These are phyloP conservation scores for Pogonocichla stellata DNA, from an alignment of 2,113 vertebrate species.

Conservation along the genomic window DNA sequence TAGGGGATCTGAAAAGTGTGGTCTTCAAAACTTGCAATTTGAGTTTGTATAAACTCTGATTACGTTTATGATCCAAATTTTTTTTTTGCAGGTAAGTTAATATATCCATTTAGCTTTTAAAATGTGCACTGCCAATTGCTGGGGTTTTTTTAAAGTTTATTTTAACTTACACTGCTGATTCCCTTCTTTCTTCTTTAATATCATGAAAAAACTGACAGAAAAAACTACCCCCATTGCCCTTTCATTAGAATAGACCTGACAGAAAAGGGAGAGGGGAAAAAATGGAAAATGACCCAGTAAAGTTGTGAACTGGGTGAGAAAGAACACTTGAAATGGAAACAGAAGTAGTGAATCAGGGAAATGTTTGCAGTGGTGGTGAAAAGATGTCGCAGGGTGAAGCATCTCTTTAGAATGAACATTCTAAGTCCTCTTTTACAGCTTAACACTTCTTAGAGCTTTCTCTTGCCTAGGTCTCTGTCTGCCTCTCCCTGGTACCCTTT, in stretches of 20 bases:
- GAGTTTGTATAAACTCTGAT: not conserved
- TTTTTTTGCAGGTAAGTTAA: not conserved
- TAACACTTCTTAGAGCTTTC: not conserved
- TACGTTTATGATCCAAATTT: not conserved
- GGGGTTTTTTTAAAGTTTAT: too few relatives aligned
- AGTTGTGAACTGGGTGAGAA: not conserved
- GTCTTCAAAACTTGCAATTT: not conserved
- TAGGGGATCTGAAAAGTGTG: not conserved
- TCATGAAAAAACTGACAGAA: not conserved
- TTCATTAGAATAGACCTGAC: not conserved
- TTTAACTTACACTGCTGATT: not conserved
- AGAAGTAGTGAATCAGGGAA: not conserved
- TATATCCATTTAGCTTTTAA: not conserved
- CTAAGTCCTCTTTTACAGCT: not conserved
- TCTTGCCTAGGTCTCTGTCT: not conserved
- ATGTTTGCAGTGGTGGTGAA: not conserved
- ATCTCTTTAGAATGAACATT: not conserved
- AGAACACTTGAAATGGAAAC: not conserved
- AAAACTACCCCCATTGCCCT: fast-evolving
- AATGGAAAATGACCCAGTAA: not conserved
- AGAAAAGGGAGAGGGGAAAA: not conserved
- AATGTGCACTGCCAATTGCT: not conserved
- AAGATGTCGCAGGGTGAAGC: not conserved
- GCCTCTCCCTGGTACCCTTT: not conserved
- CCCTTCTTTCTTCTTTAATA: not conserved